A percentile compares a stretch with the other conserved stretches of the same genome.
These are phyloP conservation scores for Morinoia aosen DNA, from an alignment of 2,888 invertebrate species.

Conservation along the genomic window DNA sequence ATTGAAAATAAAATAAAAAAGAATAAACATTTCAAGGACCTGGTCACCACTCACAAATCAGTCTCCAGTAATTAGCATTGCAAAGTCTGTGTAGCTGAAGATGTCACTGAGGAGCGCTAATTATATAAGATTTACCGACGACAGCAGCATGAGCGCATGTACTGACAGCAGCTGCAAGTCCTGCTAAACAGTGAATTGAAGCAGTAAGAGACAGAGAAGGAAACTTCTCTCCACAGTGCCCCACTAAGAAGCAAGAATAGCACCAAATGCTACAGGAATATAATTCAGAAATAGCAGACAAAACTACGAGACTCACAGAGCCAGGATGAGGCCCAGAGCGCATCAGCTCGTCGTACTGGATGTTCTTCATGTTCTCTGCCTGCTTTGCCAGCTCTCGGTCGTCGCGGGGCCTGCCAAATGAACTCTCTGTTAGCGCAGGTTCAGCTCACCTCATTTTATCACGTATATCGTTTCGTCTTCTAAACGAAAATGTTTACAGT, in stretches of 20 bases:
- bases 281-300: not conserved
- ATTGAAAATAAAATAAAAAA: not conserved
- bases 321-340: slow-evolving; percentile 7
- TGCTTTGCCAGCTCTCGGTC: slow-evolving; percentile 43
- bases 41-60: not conserved
- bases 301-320: not conserved
- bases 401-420: not conserved
- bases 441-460: not conserved
- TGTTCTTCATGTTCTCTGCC: slow-evolving; percentile 46
- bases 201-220: too few relatives aligned
- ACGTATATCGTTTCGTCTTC: not conserved
- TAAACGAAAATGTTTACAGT: not conserved
- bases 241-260: not conserved
- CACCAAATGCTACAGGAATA: not conserved
- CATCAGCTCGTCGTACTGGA: slow-evolving; percentile 34
- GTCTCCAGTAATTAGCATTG: not conserved
- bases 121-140: not conserved
- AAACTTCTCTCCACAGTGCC: too few relatives aligned
- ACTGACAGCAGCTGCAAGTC: too few relatives aligned
- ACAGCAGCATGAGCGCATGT: not conserved
- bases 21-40: not conserved
- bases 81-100: not conserved
- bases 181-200: too few relatives aligned
- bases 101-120: not conserved
- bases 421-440: not conserved